phyloP scores from a whole-genome alignment of 2,797 vertebrate species.

The Valencia hispanica region DNA sequence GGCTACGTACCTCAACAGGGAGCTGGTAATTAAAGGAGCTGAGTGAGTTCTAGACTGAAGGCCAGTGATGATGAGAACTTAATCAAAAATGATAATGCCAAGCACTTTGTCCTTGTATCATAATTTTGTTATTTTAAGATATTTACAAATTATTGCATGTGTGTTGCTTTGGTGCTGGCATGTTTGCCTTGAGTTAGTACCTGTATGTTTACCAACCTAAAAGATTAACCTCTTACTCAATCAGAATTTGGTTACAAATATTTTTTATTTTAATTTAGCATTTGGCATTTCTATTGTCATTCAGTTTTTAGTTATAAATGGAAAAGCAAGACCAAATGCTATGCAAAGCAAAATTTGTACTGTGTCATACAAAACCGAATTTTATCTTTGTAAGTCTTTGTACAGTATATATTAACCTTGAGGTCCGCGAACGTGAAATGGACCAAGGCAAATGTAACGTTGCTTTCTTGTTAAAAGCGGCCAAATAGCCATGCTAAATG shows the following conservation, averaged over 20 bases:
- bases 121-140: conserved; percentile 66
- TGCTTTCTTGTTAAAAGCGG: conserved; percentile 73
- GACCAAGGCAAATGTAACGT: conserved; percentile 64
- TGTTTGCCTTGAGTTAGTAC: conserved; percentile 88
- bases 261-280: conserved; percentile 61
- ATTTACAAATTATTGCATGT: conserved; percentile 83
- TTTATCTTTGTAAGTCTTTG: conserved; percentile 67
- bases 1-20: conserved; percentile 98
- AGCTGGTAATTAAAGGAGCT: conserved; percentile 91
- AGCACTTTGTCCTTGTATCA: conserved; percentile 77
- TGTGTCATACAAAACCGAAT: conserved; percentile 63
- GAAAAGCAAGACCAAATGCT: conserved; percentile 81
- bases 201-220: conserved; percentile 72
- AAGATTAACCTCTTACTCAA: conserved; percentile 58
- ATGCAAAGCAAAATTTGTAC: conserved; percentile 77
- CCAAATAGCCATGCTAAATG: conserved; percentile 79
- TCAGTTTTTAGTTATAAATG: conserved; percentile 42
- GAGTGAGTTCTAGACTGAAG: conserved; percentile 75
- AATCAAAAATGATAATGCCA: conserved; percentile 73
- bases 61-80: conserved; percentile 69
- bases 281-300: conserved; percentile 74
- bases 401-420: conserved; percentile 60
- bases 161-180: conserved; percentile 86
- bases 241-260: conserved; percentile 22
- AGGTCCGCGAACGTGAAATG: conserved; percentile 52